Percentiles rank a stretch among this genome's conserved stretches.
phyloP scores from a whole-genome alignment of 2,888 invertebrate species.

The Spicauda simplicius region DNA sequence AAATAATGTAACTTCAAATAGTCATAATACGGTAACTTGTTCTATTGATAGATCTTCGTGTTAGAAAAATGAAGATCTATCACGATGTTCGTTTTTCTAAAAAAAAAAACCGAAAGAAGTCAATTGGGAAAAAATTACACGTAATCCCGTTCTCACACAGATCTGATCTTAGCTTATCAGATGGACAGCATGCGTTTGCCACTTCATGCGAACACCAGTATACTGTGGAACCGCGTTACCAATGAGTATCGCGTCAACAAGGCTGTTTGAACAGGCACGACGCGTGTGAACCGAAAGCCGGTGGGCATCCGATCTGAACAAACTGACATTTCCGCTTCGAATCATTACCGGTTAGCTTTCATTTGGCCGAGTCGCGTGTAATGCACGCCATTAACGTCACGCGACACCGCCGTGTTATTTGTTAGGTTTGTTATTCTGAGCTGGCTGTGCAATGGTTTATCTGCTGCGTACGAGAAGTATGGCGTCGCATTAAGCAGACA shows the following conservation, averaged over 20 bases:
- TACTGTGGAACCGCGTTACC: background rate
- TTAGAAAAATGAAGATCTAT: too few species aligned
- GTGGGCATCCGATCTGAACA: conserved; percentile 58
- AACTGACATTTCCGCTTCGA: conserved; percentile 74
- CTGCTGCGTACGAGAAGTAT: background rate
- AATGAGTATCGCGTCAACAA: conserved; percentile 55
- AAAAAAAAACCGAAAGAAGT: too few species aligned
- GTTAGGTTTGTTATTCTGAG: background rate
- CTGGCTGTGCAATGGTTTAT: background rate
- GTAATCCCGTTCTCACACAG: too few species aligned
- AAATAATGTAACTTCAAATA: too few species aligned
- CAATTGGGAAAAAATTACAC: too few species aligned
- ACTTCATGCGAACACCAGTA: background rate
- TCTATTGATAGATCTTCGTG: too few species aligned
- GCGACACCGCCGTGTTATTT: conserved; percentile 17
- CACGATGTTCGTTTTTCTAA: too few species aligned
- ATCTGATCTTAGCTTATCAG: too few species aligned
- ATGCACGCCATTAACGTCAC: conserved; percentile 28
- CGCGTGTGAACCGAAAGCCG: conserved; percentile 62
- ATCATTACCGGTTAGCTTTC: conserved; percentile 50
- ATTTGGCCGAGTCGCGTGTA: conserved; percentile 31
- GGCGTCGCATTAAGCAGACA: too few species aligned
- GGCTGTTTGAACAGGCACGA: conserved; percentile 60
- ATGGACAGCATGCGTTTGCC: background rate
- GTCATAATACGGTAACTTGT: too few species aligned